Base-by-base conservation (phyloP, 2,113 vertebrate genomes). In the Odocoileus hemionus region DNA sequence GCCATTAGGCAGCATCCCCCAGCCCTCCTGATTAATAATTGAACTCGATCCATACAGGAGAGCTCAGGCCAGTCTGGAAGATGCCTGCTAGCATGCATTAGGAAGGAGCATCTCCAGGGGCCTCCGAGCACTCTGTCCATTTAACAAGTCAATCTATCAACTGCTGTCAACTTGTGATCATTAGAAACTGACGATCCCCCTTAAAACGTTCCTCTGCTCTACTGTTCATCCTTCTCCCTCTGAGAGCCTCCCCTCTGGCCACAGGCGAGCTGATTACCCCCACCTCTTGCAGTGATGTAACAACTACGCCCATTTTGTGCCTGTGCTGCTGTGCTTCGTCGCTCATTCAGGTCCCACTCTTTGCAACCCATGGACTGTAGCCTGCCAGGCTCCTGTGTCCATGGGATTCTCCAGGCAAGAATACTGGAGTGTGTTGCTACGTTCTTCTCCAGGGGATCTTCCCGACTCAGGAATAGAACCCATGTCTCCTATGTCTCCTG, bases 1-100 rank as follows among this genome's bases (percentile, higher is more conserved):
- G 84, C 97, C 92, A 96, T 94, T 92, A 96, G 64, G 61, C 50
- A 96, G 36, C 96, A 96, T 94, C 86, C 50, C 93, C 98, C 97
- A 88, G 76, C n/a, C 15, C 36, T 80, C 93, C 97, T 95, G 97
- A 98, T 98, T 97, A 99, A 98, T 99, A 98, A 99, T 98, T 99
- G 89, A 98, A 97, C 88, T 94, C 60, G 6, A 95, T 98, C 98
- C 95, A 96, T 98, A 94, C 83, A 33, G 55, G 57, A 43, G 13
- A 88, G 93, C 83, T 98, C 94, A 76, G 19, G 15, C 95, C 36
- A 52, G 95, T 97, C 54, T 76, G 85, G 33, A 97, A 94, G 76
- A 93, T 88, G 93, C 78, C 94, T 61, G 1, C 0, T 95, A 47
- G 85, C 3, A 7, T 19, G 96, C 94, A 97, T 45, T 96, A 98